Evolutionary conservation across 1,140 invertebrate genomes (phyloP).

Genomic region (Lutraria rhynchaena): DNA sequence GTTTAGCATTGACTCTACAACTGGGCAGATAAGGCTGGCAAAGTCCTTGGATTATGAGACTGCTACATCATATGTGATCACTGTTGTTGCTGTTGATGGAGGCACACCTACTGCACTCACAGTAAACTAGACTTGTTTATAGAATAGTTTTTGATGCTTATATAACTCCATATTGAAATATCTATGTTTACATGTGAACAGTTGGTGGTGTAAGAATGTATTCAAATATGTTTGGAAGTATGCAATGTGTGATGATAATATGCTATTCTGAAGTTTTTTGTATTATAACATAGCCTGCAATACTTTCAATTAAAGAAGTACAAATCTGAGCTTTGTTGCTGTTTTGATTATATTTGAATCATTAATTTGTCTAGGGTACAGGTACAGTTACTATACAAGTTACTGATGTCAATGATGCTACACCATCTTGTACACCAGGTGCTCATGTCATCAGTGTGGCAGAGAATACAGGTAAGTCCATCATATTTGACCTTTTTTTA

Average conservation of each 20-base stretch:
- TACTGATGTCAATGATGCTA: constrained; percentile 68
- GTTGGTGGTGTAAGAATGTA: too few relatives aligned
- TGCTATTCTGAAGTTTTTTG: too few relatives aligned
- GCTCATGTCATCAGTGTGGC: constrained; percentile 37
- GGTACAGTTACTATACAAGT: constrained; percentile 68
- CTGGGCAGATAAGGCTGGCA: constrained; percentile 62
- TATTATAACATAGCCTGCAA: too few relatives aligned
- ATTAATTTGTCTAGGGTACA: constrained; percentile 62
- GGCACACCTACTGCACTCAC: constrained; percentile 34
- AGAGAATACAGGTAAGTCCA: constrained; percentile 60
- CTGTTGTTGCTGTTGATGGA: constrained; percentile 62
- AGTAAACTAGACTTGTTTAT: too few relatives aligned
- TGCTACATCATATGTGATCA: constrained; percentile 60
- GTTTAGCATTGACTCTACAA: constrained; percentile 66
- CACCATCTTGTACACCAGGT: constrained; percentile 62
- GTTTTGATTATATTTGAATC: too few relatives aligned
- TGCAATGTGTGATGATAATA: too few relatives aligned
- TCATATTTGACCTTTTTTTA: not conserved
- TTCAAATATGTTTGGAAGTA: too few relatives aligned
- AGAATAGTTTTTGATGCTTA: too few relatives aligned
- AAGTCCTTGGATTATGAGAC: constrained; percentile 68
- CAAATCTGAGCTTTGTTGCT: too few relatives aligned
- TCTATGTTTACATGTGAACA: too few relatives aligned
- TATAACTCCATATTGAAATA: too few relatives aligned
- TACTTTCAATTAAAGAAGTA: too few relatives aligned